A percentile compares a stretch with the other conserved stretches of the same genome.
Evolutionary conservation across 2,113 vertebrate species (phyloP).

Genomic region (Scortum barcoo): DNA sequence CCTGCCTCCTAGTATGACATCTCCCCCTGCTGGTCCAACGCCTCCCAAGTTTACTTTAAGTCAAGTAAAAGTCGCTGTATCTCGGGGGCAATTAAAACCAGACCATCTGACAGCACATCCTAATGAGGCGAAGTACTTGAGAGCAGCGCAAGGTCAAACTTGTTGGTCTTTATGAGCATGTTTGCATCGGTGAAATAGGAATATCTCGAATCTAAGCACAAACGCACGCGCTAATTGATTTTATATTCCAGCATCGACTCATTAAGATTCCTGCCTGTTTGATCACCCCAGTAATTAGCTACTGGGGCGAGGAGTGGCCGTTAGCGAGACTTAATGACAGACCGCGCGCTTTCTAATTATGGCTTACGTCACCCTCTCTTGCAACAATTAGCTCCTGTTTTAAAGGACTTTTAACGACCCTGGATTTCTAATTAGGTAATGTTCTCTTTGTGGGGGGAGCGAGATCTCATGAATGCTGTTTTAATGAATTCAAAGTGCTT

Average conservation of each 20-base stretch:
- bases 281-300: slow-evolving; percentile 65
- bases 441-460: slow-evolving; percentile 41
- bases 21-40: slow-evolving; percentile 71
- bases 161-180: slow-evolving; percentile 24
- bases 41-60: slow-evolving; percentile 18
- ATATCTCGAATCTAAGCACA: not conserved
- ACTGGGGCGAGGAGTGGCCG: slow-evolving; percentile 56
- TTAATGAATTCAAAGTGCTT: slow-evolving; percentile 66
- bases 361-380: slow-evolving; percentile 69
- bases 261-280: slow-evolving; percentile 68
- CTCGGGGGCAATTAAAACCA: slow-evolving; percentile 30
- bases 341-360: slow-evolving; percentile 63
- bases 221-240: slow-evolving; percentile 48
- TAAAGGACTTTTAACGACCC: slow-evolving; percentile 70
- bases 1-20: slow-evolving; percentile 58
- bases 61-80: slow-evolving; percentile 5
- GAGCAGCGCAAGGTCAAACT: slow-evolving; percentile 2
- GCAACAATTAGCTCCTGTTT: slow-evolving; percentile 71
- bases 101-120: slow-evolving; percentile 13
- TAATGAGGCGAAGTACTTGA: slow-evolving; percentile 12
- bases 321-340: slow-evolving; percentile 66
- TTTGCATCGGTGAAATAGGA: slow-evolving; percentile 30
- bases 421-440: slow-evolving; percentile 74
- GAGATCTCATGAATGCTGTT: slow-evolving; percentile 48
- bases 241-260: slow-evolving; percentile 45